Conservation (phyloP, 2,113 vertebrate species). For the Bothrops jararaca region DNA sequence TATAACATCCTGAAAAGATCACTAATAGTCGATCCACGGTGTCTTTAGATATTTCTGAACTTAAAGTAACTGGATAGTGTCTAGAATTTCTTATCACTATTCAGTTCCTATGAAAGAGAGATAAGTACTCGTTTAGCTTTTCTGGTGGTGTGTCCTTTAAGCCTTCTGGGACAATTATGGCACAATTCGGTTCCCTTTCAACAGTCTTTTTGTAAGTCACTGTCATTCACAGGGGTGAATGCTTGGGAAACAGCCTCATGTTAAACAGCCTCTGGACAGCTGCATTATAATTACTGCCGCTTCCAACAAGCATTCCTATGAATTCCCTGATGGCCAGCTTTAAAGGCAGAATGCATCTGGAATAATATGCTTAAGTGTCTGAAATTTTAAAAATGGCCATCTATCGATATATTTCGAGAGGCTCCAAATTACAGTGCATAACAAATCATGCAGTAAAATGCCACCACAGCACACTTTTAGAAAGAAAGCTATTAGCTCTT, state of each 20-base stretch:
- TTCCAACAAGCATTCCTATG: neutral
- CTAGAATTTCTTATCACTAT: neutral
- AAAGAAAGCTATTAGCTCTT: slow-evolving; percentile 19
- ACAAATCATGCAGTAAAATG: slow-evolving; percentile 21
- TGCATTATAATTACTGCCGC: neutral
- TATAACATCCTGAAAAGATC: slow-evolving; percentile 4
- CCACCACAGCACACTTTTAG: slow-evolving; percentile 17
- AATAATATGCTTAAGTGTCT: slow-evolving; percentile 9
- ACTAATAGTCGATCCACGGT: neutral
- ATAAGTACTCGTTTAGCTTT: neutral
- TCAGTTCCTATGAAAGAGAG: neutral
- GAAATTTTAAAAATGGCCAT: neutral
- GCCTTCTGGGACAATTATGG: neutral
- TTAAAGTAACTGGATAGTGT: neutral
- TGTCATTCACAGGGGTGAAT: neutral
- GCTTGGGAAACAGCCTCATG: neutral
- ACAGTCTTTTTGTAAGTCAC: neutral
- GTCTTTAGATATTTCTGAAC: neutral
- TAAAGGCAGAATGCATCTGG: slow-evolving; percentile 20
- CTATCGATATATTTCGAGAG: neutral
- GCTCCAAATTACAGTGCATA: neutral
- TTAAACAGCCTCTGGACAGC: neutral
- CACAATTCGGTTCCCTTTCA: slow-evolving; percentile 5
- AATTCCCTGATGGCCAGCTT: slow-evolving; percentile 15
- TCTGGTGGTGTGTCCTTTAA: neutral